phyloP scores from a whole-genome alignment of 2,113 vertebrate species.

The Bufo bufo region DNA sequence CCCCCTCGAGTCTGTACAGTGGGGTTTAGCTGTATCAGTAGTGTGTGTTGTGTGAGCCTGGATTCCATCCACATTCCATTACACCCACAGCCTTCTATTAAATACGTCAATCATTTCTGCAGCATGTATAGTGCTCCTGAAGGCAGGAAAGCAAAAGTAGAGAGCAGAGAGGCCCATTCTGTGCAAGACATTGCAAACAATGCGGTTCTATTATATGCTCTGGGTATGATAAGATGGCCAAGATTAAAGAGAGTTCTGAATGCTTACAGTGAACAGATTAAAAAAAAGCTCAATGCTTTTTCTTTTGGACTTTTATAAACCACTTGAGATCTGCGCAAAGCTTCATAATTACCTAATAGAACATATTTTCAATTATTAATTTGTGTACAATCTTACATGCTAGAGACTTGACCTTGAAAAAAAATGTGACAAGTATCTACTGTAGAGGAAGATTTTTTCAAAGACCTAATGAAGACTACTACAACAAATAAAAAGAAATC shows the following conservation, averaged over 20 bases:
- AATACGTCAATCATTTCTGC: conserved; percentile 68
- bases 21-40: conserved; percentile 44
- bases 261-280: conserved; percentile 40
- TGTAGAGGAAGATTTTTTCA: not conserved
- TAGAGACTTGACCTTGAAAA: not conserved
- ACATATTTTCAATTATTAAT: conserved; percentile 11
- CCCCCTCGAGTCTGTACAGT: conserved; percentile 25
- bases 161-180: conserved; percentile 52
- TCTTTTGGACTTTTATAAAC: conserved; percentile 10
- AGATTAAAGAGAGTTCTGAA: conserved; percentile 56
- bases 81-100: conserved; percentile 68
- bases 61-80: conserved; percentile 69
- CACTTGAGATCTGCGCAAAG: conserved; percentile 28
- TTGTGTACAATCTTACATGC: not conserved
- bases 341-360: not conserved
- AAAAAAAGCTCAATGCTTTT: conserved; percentile 16
- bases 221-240: conserved; percentile 42
- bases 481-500: not conserved
- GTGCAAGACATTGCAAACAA: conserved; percentile 45
- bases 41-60: conserved; percentile 63
- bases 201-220: conserved; percentile 34
- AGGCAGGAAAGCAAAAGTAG: conserved; percentile 60
- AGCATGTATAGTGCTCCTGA: conserved; percentile 59
- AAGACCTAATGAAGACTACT: not conserved
- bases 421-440: not conserved